These are phyloP conservation scores for Athetis lepigone DNA, from an alignment of 2,888 invertebrate species.

Conservation along the genomic window DNA sequence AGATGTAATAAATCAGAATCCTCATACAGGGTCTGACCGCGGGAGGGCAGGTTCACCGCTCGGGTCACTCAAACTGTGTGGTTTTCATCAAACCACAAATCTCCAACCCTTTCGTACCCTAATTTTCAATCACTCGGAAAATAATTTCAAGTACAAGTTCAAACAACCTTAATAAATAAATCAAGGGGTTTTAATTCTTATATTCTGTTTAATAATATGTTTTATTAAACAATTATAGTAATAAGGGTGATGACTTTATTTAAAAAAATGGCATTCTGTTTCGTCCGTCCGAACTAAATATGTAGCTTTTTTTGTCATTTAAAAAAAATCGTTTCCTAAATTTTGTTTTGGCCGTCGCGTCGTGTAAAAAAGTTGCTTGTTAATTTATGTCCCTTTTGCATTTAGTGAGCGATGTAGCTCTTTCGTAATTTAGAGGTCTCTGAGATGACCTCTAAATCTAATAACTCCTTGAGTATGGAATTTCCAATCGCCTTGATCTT, in stretches of 20 bases:
- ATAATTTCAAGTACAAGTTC: constrained; percentile 5
- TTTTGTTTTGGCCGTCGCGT: too few species aligned
- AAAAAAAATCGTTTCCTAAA: too few species aligned
- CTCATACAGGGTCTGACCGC: not conserved
- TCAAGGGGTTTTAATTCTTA: constrained; percentile 2
- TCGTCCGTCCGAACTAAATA: too few species aligned
- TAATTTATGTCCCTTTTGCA: too few species aligned
- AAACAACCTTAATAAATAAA: constrained; percentile 28
- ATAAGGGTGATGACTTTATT: too few species aligned
- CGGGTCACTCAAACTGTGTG: not conserved
- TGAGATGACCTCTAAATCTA: too few species aligned
- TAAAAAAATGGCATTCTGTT: too few species aligned
- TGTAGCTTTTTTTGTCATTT: too few species aligned
- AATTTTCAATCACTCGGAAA: constrained; percentile 11
- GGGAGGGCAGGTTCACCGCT: not conserved
- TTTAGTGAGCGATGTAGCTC: too few species aligned
- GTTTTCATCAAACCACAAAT: constrained; percentile 1
- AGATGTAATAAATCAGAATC: not conserved
- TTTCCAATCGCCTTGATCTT: constrained; percentile 7
- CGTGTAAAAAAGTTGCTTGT: too few species aligned
- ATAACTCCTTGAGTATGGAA: constrained; percentile 28
- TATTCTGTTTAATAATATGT: constrained; percentile 4
- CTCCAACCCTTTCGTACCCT: not conserved
- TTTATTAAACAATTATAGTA: too few species aligned
- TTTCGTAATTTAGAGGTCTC: too few species aligned